These are phyloP conservation scores for Brachyrhaphis roseni DNA, from an alignment of 2,797 vertebrate genomes.

Conservation along the genomic window DNA sequence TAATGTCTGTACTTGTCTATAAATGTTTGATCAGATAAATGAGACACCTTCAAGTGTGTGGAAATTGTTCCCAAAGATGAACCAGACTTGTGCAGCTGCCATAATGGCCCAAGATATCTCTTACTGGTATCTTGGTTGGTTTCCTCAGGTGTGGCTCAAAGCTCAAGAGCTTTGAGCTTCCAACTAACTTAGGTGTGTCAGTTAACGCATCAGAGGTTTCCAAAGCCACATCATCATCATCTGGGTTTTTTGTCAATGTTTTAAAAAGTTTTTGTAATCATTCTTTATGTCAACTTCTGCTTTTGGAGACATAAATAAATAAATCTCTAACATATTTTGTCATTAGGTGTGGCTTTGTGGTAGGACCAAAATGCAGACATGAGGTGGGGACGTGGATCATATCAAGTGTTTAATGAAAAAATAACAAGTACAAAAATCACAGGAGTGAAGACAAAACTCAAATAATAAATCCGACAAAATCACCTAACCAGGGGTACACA, in stretches of 20 bases:
- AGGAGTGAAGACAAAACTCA: too few relatives aligned
- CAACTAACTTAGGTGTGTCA: not conserved
- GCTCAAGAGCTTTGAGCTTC: not conserved
- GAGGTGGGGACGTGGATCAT: too few relatives aligned
- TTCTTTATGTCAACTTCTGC: too few relatives aligned
- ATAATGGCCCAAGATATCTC: not conserved
- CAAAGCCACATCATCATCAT: not conserved
- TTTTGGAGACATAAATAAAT: not conserved
- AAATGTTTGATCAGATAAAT: not conserved
- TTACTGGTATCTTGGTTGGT: not conserved
- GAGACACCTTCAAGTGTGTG: not conserved
- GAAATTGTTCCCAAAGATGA: not conserved
- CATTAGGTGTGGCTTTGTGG: too few relatives aligned
- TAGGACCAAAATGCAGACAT: too few relatives aligned
- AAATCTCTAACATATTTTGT: not conserved
- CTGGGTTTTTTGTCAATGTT: not conserved
- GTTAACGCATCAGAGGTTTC: not conserved
- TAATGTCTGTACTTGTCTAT: not conserved
- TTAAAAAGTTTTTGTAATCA: not conserved
- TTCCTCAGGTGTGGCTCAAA: not conserved
- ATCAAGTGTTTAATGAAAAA: too few relatives aligned
- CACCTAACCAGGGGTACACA: too few relatives aligned
- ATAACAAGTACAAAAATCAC: too few relatives aligned
- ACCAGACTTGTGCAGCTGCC: not conserved
- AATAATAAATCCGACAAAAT: too few relatives aligned